These are phyloP conservation scores for Etia nguti DNA, from an alignment of 2,113 vertebrate species.

Conservation along the genomic window DNA sequence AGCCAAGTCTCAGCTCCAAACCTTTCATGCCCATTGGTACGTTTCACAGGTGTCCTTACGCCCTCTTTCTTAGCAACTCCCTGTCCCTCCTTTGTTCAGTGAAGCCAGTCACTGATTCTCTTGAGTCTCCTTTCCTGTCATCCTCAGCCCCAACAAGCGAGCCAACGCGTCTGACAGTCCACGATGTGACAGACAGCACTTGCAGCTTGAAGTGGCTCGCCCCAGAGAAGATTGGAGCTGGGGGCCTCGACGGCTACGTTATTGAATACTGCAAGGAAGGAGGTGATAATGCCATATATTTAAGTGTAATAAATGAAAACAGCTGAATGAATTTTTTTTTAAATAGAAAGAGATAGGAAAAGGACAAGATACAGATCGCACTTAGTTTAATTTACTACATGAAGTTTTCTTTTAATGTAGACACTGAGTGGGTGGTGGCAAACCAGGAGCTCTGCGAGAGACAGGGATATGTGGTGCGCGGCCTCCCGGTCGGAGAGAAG, in stretches of 20 bases:
- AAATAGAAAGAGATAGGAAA: neutral
- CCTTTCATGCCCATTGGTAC: conserved; percentile 79
- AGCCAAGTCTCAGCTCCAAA: conserved; percentile 77
- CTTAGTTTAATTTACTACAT: neutral
- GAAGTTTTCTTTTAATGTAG: conserved; percentile 51
- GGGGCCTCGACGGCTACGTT: conserved; percentile 85
- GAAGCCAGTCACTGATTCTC: neutral
- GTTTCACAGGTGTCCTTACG: neutral
- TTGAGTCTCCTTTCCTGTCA: neutral
- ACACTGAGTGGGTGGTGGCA: conserved; percentile 77
- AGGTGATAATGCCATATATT: conserved; percentile 57
- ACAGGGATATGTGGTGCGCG: conserved; percentile 77
- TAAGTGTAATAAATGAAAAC: neutral
- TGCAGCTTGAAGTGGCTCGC: conserved; percentile 85
- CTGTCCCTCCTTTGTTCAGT: neutral
- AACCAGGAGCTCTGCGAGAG: conserved; percentile 78
- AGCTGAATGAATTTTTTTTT: neutral
- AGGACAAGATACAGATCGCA: neutral
- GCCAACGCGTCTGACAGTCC: conserved; percentile 76
- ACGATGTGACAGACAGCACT: conserved; percentile 82
- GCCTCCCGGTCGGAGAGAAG: conserved; percentile 82
- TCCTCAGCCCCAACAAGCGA: conserved; percentile 82
- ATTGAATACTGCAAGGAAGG: conserved; percentile 88
- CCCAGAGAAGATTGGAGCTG: conserved; percentile 82
- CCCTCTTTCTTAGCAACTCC: neutral